phyloP scores from a whole-genome alignment of 2,888 invertebrate genomes.

The Ennomos quercinarius region DNA sequence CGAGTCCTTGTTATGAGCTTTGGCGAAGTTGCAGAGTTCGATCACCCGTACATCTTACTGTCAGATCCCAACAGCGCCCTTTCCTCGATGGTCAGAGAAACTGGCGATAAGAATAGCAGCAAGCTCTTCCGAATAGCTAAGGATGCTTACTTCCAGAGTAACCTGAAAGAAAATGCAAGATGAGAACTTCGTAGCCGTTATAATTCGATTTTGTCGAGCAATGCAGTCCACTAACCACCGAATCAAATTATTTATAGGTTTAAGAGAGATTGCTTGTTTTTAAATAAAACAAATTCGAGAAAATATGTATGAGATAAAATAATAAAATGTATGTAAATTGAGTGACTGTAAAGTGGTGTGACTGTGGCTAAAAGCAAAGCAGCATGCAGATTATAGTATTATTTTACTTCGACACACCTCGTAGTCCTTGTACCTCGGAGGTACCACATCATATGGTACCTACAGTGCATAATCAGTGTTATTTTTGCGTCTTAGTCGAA shows the following conservation, averaged over 20 bases:
- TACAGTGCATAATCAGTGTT: background rate
- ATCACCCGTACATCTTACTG: slow-evolving; percentile 86
- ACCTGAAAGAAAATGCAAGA: slow-evolving; percentile 64
- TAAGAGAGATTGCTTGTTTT: slow-evolving; percentile 3
- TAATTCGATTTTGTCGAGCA: background rate
- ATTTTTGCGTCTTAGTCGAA: slow-evolving; percentile 4
- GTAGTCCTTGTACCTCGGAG: background rate
- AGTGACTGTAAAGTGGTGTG: background rate
- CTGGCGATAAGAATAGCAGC: slow-evolving; percentile 83
- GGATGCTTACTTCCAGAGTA: slow-evolving; percentile 69
- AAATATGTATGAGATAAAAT: background rate
- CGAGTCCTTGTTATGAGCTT: slow-evolving; percentile 89
- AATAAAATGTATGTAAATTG: no score
- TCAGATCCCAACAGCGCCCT: slow-evolving; percentile 82
- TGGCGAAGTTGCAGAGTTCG: slow-evolving; percentile 87
- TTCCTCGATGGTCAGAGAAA: slow-evolving; percentile 85
- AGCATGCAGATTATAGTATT: no score
- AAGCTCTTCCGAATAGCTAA: slow-evolving; percentile 78
- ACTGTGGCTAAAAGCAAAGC: no score
- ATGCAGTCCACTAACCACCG: slow-evolving; percentile 4
- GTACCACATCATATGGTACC: background rate
- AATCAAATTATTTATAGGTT: slow-evolving; percentile 7
- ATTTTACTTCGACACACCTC: background rate
- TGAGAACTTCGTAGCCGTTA: slow-evolving; percentile 38
- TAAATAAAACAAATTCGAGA: background rate